phyloP scores from a whole-genome alignment of 2,797 vertebrate species.

The Semaprochilodus insignis region DNA sequence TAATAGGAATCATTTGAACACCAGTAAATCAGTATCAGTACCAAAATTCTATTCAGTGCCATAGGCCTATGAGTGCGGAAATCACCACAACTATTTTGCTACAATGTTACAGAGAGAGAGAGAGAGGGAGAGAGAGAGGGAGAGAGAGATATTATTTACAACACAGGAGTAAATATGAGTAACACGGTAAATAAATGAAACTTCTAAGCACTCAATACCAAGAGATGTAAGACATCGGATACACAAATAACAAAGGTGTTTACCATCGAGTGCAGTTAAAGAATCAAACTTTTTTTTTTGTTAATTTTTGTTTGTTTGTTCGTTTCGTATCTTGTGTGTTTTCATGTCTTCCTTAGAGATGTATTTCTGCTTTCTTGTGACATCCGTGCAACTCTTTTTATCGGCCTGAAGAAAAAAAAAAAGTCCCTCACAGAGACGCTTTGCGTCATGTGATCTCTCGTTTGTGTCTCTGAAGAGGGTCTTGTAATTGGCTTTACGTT shows the following conservation, averaged over 20 bases:
- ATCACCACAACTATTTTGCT: slow-evolving; percentile 69
- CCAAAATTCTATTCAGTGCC: slow-evolving; percentile 80
- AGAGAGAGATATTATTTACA: slow-evolving; percentile 28
- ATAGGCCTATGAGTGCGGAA: slow-evolving; percentile 73
- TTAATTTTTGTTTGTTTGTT: slow-evolving; percentile 59
- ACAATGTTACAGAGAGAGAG: slow-evolving; percentile 39
- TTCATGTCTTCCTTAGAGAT: slow-evolving; percentile 80
- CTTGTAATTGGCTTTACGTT: slow-evolving; percentile 53
- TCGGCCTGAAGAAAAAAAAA: slow-evolving; percentile 71
- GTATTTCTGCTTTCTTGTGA: slow-evolving; percentile 86
- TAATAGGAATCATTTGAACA: slow-evolving; percentile 64
- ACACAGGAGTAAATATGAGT: slow-evolving; percentile 32
- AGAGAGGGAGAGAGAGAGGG: slow-evolving; percentile 23
- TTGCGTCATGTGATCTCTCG: slow-evolving; percentile 40
- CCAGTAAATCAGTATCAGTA: slow-evolving; percentile 70
- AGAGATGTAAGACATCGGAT: slow-evolving; percentile 41
- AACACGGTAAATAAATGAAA: slow-evolving; percentile 29
- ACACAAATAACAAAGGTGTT: slow-evolving; percentile 44
- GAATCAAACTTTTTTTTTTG: slow-evolving; percentile 50
- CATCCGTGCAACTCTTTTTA: slow-evolving; percentile 70
- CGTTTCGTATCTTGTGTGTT: slow-evolving; percentile 66
- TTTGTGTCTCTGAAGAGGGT: slow-evolving; percentile 47
- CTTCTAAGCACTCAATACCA: slow-evolving; percentile 48
- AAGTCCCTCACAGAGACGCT: slow-evolving; percentile 55
- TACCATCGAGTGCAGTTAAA: slow-evolving; percentile 58